These are phyloP conservation scores for Copidosoma floridanum DNA, from an alignment of 1,140 invertebrate species.

Conservation along the genomic window DNA sequence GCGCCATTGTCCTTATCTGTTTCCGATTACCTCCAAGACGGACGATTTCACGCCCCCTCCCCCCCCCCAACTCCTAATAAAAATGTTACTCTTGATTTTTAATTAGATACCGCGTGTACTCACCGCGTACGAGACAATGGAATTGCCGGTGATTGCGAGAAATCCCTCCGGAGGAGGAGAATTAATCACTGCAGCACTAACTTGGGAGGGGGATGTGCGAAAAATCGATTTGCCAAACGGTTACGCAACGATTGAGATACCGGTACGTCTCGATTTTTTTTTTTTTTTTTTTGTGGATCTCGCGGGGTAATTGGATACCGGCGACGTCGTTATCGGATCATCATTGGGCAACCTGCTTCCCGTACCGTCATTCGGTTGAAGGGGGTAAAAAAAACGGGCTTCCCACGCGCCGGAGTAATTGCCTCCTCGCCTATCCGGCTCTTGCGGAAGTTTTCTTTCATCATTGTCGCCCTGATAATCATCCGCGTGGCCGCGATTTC, in stretches of 20 bases:
- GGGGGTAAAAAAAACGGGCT: conserved; percentile 39
- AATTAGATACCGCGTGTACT: no score
- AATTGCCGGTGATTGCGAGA: no score
- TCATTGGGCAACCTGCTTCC: conserved; percentile 56
- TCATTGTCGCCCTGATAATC: no score
- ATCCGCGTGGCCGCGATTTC: no score
- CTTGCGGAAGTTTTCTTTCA: not conserved
- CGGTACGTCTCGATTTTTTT: no score
- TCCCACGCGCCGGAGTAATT: conserved; percentile 54
- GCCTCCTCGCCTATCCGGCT: conserved; percentile 38
- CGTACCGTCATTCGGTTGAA: conserved; percentile 39
- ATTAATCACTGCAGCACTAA: no score
- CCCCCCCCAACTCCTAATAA: not conserved
- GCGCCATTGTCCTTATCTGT: not conserved
- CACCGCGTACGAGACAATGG: no score
- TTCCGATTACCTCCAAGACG: not conserved
- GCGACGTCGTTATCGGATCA: conserved; percentile 41
- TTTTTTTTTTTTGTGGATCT: no score
- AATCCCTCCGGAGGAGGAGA: no score
- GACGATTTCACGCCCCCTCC: not conserved
- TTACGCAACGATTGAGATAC: no score
- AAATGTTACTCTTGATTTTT: not conserved
- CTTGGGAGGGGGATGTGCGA: no score
- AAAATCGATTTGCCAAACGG: not conserved
- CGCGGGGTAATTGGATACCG: conserved; percentile 10